phyloP scores from a whole-genome alignment of 2,888 invertebrate species.

The Drosophila kanekoi region DNA sequence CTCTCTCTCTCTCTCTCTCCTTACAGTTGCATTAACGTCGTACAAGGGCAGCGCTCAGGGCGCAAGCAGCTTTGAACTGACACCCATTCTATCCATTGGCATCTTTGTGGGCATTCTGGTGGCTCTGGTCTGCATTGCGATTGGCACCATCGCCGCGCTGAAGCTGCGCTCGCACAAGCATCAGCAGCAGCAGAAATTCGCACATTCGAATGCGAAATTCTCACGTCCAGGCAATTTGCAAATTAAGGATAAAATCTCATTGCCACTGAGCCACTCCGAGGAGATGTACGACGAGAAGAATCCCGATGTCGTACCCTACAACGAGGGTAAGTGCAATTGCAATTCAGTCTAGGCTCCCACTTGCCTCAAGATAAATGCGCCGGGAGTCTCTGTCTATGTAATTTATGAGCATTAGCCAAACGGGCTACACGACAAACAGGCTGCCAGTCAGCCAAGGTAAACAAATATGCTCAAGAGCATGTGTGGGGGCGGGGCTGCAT shows the following conservation, averaged over 20 bases:
- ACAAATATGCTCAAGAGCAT: slow-evolving; percentile 30
- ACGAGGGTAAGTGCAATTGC: slow-evolving; percentile 89
- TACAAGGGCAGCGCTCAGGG: slow-evolving; percentile 85
- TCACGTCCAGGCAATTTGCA: slow-evolving; percentile 88
- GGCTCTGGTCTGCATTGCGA: slow-evolving; percentile 85
- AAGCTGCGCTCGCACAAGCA: slow-evolving; percentile 85
- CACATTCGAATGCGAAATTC: slow-evolving; percentile 85
- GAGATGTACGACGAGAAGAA: slow-evolving; percentile 94
- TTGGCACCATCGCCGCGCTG: slow-evolving; percentile 84
- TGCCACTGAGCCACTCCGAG: slow-evolving; percentile 88
- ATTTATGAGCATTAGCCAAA: slow-evolving; percentile 60
- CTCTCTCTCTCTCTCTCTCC: neutral
- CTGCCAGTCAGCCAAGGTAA: slow-evolving; percentile 36
- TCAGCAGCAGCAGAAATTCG: slow-evolving; percentile 83
- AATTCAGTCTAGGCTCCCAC: slow-evolving; percentile 6
- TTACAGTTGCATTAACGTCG: slow-evolving; percentile 84
- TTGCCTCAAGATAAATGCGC: slow-evolving; percentile 67
- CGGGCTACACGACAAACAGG: slow-evolving; percentile 47
- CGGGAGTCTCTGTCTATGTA: slow-evolving; percentile 33
- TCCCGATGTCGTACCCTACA: slow-evolving; percentile 94
- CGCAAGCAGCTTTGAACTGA: slow-evolving; percentile 86
- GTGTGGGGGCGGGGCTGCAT: slow-evolving; percentile 36
- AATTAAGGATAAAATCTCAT: slow-evolving; percentile 89
- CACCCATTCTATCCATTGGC: slow-evolving; percentile 86
- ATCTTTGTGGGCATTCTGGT: slow-evolving; percentile 85